Percentiles rank a stretch among this genome's conserved stretches.
Evolutionary conservation across 1,140 invertebrate genomes (phyloP).

Genomic region (Tetramorium parvispinum): DNA sequence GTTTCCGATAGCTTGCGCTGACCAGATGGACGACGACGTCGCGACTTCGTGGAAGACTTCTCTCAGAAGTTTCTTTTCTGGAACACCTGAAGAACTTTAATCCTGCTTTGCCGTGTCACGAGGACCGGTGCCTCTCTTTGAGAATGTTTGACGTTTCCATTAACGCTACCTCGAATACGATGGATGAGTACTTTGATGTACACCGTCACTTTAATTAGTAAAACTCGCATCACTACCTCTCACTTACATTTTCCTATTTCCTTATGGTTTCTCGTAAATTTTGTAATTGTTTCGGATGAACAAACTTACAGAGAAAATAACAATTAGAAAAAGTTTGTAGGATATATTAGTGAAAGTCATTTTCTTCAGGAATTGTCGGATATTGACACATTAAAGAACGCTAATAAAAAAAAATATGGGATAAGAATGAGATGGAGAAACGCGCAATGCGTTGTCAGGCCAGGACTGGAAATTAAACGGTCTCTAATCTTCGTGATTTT

Average conservation of each 20-base stretch:
- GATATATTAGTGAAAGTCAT: neutral
- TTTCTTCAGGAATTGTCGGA: neutral
- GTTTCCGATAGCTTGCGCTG: conserved; percentile 22
- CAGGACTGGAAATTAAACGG: conserved; percentile 49
- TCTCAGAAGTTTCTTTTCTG: conserved; percentile 24
- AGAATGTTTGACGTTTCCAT: conserved; percentile 72
- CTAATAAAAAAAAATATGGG: neutral
- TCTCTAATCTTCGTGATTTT: conserved; percentile 66
- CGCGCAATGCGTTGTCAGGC: neutral
- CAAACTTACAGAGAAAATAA: neutral
- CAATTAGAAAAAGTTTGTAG: neutral
- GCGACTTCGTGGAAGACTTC: conserved; percentile 36
- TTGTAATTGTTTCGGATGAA: neutral
- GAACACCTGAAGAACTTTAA: conserved; percentile 55
- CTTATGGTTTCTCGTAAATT: neutral
- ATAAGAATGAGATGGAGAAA: neutral
- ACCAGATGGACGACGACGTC: conserved; percentile 27
- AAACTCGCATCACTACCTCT: conserved; percentile 12
- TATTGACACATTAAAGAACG: neutral
- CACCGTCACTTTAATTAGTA: conserved; percentile 57
- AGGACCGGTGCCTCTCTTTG: conserved; percentile 64
- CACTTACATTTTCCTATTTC: neutral
- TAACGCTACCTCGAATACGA: conserved; percentile 51
- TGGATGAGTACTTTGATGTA: conserved; percentile 57
- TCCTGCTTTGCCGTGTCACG: conserved; percentile 41